Evolutionary conservation across 2,888 invertebrate genomes (phyloP), one percentile per base, ranked within the genome.

Genomic region (Hypercompe scribonia): DNA sequence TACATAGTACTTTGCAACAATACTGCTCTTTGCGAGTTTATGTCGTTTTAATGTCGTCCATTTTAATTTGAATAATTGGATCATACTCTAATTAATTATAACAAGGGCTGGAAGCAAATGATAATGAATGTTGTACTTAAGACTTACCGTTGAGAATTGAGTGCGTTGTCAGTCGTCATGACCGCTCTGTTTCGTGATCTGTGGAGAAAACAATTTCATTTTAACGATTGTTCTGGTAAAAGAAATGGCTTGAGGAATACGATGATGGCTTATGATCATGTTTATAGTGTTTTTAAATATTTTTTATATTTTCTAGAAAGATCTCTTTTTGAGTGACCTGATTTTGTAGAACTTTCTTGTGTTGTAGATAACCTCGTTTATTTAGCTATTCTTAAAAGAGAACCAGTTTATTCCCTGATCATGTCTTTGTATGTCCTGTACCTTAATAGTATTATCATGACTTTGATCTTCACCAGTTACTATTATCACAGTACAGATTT

Each of bases 121-220:
- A 69, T 28, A 34, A 64, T 64, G 18, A 31, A 58, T 28, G 46
- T 34, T 39, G 65, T 18, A 18, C 3, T 4, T 61, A 33, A 64
- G 42, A 77, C 91, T 89, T 89, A 94, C 95, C 95, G 88, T 89
- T 95, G 94, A 77, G 95, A 93, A 87, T 94, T 94, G 80, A 94
- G 90, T 36, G 92, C 92, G 88, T 89, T 93, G 88, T 95, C 94
- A 31, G 93, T 89, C 85, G 91, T 92, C 94, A 94, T 93, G 79
- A 79, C 86, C 86, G 80, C 70, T 77, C 78, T 68, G 70, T 80
- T 74, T 78, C 73, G 80, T 73, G 76, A 86, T 82, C 94, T 93
- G 94, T 10, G 81, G 80, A 89, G 85, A 87, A 91, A 75, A 80
- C 34, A 74, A 69, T n/a, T 58, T 18, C 24, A 15, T 63, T 21